Evolutionary conservation across 2,888 invertebrate genomes (phyloP).

Genomic region (Ormyrus labotus): DNA sequence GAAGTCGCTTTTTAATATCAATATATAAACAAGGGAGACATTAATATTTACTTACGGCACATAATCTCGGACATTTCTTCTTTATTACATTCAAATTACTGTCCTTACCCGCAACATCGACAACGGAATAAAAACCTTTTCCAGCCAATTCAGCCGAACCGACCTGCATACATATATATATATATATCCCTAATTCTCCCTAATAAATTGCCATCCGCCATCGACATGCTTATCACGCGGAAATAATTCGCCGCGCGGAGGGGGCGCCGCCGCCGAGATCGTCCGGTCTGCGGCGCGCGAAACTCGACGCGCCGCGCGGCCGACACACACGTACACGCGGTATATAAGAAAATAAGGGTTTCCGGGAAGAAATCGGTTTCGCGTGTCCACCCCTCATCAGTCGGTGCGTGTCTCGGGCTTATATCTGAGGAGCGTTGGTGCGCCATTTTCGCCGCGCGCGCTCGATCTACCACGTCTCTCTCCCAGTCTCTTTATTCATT

Average conservation of each 20-base stretch:
- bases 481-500: background rate
- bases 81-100: no score
- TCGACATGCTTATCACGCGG: slow-evolving; percentile 43
- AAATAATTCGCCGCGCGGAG: slow-evolving; percentile 33
- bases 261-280: slow-evolving; percentile 1
- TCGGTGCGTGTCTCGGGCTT: slow-evolving; percentile 68
- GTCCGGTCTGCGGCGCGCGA: background rate
- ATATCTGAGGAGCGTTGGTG: slow-evolving; percentile 62
- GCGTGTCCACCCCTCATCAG: slow-evolving; percentile 73
- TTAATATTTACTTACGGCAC: background rate
- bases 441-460: slow-evolving; percentile 57
- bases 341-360: slow-evolving; percentile 55
- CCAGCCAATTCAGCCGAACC: no score
- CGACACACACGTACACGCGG: background rate
- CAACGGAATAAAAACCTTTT: no score
- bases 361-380: slow-evolving; percentile 69
- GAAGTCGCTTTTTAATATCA: no score
- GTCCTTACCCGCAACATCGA: no score
- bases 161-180: no score
- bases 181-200: no score
- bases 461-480: background rate
- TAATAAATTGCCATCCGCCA: background rate
- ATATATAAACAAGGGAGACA: background rate
- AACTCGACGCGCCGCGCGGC: background rate
- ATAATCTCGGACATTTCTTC: background rate